Base-by-base conservation (phyloP, 92 coral and sea anemone species). In the Palythoa grandis region DNA sequence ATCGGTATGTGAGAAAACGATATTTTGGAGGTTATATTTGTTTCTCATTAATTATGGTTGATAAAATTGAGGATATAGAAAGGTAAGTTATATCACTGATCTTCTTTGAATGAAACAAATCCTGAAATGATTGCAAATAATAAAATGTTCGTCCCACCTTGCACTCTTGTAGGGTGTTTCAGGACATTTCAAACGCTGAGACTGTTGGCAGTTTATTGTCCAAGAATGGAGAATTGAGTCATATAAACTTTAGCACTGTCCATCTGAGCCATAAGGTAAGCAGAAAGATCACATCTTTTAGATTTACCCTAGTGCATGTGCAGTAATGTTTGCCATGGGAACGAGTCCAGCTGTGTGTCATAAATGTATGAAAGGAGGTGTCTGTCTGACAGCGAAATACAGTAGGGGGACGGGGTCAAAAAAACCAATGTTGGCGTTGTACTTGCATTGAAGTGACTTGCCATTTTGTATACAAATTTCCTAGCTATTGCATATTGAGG, bases 141-240 rank as follows among this genome's bases (percentile, higher is more conserved):
- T 65, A 14, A 24, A n/a, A 63, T 19, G 39, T 70, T 13, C 40
- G 10, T 39, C n/a, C 20, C 38, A 60, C 40, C 2, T 87, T 57
- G 39, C 92, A 40, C 47, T 3, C 6, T 3, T 40, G 50, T 4
- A 94, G 97, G 76, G 93, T 94, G 76, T 85, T 90, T 75, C 90
- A 92, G 72, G 97, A 94, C 67, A 85, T 94, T 56, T 76, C 91
- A 38, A 88, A 82, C 37, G 90, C 89, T 47, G 87, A 91, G 83
- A 89, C 89, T 77, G 88, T 91, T 48, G 73, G 84, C 29, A 79
- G 74, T 79, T 66, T 79, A 37, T 79, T 79, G 74, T 43, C 84
- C 12, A 79, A 65, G 84, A 79, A 79, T 11, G 67, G 47, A 52
- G 84, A 79, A 16, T 3, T 79, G 72, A 70, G 60, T 13, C 84